Percentiles rank a stretch among this genome's conserved stretches.
These are phyloP conservation scores for Oligia latruncula DNA, from an alignment of 2,888 invertebrate species.

Conservation along the genomic window DNA sequence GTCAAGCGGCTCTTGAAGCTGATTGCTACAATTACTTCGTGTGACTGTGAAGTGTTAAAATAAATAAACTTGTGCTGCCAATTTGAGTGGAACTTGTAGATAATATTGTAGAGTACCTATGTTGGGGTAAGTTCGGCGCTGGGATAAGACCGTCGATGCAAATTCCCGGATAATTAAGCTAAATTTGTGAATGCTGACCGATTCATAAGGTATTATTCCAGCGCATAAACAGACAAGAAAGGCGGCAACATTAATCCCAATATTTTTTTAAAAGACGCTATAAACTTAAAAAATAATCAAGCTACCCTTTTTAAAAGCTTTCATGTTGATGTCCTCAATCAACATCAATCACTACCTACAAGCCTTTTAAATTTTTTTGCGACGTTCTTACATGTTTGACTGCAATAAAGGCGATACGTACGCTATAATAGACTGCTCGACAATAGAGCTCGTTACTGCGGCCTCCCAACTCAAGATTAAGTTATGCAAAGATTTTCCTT, in stretches of 20 bases:
- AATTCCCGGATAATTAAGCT: not conserved
- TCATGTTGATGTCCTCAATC: constrained; percentile 46
- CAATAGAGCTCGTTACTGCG: constrained; percentile 78
- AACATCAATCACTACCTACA: constrained; percentile 67
- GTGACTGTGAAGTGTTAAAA: constrained; percentile 18
- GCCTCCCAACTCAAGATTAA: constrained; percentile 62
- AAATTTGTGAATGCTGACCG: not conserved
- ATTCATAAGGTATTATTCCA: not conserved
- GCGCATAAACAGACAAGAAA: not conserved
- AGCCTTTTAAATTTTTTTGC: constrained; percentile 59
- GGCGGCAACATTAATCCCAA: not conserved
- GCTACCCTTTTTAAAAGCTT: constrained; percentile 22
- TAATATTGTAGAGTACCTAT: not conserved
- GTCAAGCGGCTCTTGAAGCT: constrained; percentile 29
- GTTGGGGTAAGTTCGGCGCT: not conserved
- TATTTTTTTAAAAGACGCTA: constrained; percentile 1
- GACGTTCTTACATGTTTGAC: constrained; percentile 53
- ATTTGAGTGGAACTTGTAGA: constrained; percentile 17
- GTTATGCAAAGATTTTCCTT: constrained; percentile 67
- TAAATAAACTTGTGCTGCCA: constrained; percentile 10
- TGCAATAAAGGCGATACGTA: constrained; percentile 48
- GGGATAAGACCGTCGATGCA: not conserved
- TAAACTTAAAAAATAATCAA: constrained; percentile 10
- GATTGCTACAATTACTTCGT: constrained; percentile 38
- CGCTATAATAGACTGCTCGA: constrained; percentile 61